Evolutionary conservation across 1,140 invertebrate species (phyloP), one percentile per base, ranked within the genome.

Genomic region (Drosophila ogumai): DNA sequence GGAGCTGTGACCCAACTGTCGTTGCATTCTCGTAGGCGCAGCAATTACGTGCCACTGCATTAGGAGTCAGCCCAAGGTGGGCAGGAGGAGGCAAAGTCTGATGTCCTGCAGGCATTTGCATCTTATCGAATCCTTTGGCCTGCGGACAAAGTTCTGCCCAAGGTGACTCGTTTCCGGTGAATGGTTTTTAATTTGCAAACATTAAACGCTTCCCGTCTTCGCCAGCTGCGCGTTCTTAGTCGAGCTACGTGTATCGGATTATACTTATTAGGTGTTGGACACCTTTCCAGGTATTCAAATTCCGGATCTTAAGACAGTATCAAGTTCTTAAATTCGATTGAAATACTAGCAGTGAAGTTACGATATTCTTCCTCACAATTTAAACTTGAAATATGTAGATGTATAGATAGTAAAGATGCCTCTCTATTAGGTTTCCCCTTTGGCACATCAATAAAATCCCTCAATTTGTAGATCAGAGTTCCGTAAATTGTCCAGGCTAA

Each of bases 41-140:
- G 80, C 84, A 88, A 87, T 88, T 87, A 87, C 82, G 84, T 87
- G 84, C 80, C 69, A 77, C 68, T 78, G 79, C 74, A 75, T 56
- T 55, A 55, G 72, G 60, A 19, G 17, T 12, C 36, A n/a, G 6
- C 22, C 12, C 49, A 40, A 12, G 17, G 50, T 54, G 50, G 32
- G 31, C 52, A 12, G 34, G 2, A 8, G 10, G 32, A 32, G 49
- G 25, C 41, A 50, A 71, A 47, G 54, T 38, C 32, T 54, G 55
- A 55, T 80, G 71, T 85, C 84, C 84, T 87, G 84, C 75, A 86
- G 82, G 63, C 84, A 86, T 86, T 82, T 88, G 82, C 77, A 86
- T 87, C 59, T 67, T 68, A 79, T 79, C 63, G 79, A 82, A 82
- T 82, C 81, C 43, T 31, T 25, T 38, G 25, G 25, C 36, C 71